Evolutionary conservation across 1,140 invertebrate species (phyloP).

Genomic region (Cotesia vestalis): DNA sequence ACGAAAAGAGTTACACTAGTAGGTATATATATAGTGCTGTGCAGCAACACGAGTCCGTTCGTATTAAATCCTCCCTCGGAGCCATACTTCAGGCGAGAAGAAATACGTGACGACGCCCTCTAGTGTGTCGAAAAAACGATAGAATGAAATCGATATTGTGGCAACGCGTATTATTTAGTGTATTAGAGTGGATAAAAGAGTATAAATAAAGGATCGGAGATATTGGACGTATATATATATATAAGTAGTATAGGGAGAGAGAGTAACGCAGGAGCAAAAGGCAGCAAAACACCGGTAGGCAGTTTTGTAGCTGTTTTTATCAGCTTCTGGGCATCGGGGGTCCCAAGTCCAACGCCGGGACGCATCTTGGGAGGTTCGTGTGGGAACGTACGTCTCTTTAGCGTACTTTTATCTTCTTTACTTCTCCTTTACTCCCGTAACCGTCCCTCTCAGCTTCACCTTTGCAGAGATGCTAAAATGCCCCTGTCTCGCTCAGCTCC

Average conservation of each 20-base stretch:
- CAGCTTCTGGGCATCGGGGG: conserved; percentile 65
- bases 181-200: conserved; percentile 29
- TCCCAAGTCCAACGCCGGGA: conserved; percentile 53
- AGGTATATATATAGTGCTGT: too few species aligned
- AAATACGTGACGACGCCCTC: conserved; percentile 3
- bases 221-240: conserved; percentile 24
- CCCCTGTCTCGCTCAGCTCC: conserved; percentile 26
- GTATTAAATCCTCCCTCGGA: not conserved
- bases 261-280: conserved; percentile 61
- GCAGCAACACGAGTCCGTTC: not conserved
- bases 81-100: conserved; percentile 22
- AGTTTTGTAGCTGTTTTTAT: conserved; percentile 68
- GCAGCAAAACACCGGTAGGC: conserved; percentile 66
- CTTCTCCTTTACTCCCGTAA: conserved; percentile 41
- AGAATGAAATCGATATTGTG: conserved; percentile 37
- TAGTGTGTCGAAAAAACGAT: conserved; percentile 18
- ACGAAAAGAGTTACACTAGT: too few species aligned
- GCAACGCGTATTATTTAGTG: not conserved
- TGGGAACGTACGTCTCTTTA: conserved; percentile 66
- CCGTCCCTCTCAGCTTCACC: conserved; percentile 29
- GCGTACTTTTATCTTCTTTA: conserved; percentile 49
- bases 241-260: conserved; percentile 36
- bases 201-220: conserved; percentile 38
- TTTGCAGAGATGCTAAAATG: not conserved
- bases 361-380: conserved; percentile 66